Evolutionary conservation across 2,113 vertebrate species (phyloP), one percentile per base, ranked within the genome.

Genomic region (Elephas maximus): DNA sequence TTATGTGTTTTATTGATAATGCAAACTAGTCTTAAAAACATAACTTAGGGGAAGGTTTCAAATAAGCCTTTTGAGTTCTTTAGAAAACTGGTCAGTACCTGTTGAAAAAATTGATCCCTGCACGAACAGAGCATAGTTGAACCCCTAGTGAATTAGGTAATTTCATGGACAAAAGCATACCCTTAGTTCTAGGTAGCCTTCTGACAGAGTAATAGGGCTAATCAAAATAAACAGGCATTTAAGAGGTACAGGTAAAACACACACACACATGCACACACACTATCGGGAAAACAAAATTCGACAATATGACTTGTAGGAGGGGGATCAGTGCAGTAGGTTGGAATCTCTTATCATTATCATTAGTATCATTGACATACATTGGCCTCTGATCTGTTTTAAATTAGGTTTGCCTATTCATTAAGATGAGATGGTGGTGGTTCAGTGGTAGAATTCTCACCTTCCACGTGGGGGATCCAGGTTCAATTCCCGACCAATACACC

Each of bases 1-100:
- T 14, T 48, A 24, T 20, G 60, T 67, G 26, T 89, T 67, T 57
- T 88, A 60, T 18, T 14, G 37, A 62, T 44, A 71, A 18, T 79
- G 71, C 26, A 88, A 88, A 88, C 93, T 65, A 57, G 7, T 73
- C 63, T 88, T 91, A n/a, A 71, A 69, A 83, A 78, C 77, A n/a
- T 53, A 83, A 78, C 77, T 28, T 53, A 51, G 20, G n/a, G 60
- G 67, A 51, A 74, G 11, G 51, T 53, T 78, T 77, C 67, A 88
- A 44, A 77, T 69, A 91, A 62, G 48, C 88, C 26, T 51, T 78
- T 8, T 2, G 3, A 78, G 20, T 80, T 79, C 73, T 89, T 45
- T 41, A 24, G 67, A 57, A 26, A 93, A 81, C 20, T 37, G 14
- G 4, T 18, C 17, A 79, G 18, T 28, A 2, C 8, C 76, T 28